Conservation (phyloP, 2,113 vertebrate genomes). For the Solea solea region DNA sequence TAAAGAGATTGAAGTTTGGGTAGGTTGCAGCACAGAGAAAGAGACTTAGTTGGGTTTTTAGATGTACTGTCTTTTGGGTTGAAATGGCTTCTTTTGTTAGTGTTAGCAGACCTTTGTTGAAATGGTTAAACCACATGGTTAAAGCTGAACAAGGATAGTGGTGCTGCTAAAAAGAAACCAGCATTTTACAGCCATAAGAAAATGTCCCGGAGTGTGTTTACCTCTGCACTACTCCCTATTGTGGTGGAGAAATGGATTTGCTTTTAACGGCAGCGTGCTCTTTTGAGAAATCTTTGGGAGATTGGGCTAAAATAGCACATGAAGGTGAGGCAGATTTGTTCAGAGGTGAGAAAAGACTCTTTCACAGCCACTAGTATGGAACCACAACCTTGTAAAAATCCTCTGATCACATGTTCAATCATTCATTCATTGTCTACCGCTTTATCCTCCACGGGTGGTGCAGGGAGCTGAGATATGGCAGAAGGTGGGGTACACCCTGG, state of each 20-base stretch:
- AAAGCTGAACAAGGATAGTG: not conserved
- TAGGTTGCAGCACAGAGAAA: too few species aligned
- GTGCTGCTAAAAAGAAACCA: not conserved
- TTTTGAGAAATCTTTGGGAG: conserved; percentile 32
- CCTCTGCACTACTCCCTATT: conserved; percentile 40
- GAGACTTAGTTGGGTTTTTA: not conserved
- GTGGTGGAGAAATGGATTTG: conserved; percentile 55
- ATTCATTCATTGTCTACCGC: too few species aligned
- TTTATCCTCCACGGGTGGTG: too few species aligned
- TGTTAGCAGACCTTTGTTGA: not conserved
- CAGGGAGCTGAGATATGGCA: too few species aligned
- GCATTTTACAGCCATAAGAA: not conserved
- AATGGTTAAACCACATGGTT: not conserved
- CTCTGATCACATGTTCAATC: not conserved
- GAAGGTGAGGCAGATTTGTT: conserved; percentile 48
- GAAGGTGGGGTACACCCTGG: too few species aligned
- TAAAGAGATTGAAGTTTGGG: too few species aligned
- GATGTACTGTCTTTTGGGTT: not conserved
- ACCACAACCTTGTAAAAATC: conserved; percentile 18
- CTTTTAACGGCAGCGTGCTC: conserved; percentile 56
- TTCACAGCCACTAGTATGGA: conserved; percentile 41
- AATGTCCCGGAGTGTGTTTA: conserved; percentile 14
- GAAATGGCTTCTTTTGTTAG: not conserved
- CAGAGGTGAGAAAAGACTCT: conserved; percentile 39
- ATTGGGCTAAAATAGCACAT: conserved; percentile 20